phyloP scores from a whole-genome alignment of 2,888 invertebrate genomes.

The Ochropleura plecta region DNA sequence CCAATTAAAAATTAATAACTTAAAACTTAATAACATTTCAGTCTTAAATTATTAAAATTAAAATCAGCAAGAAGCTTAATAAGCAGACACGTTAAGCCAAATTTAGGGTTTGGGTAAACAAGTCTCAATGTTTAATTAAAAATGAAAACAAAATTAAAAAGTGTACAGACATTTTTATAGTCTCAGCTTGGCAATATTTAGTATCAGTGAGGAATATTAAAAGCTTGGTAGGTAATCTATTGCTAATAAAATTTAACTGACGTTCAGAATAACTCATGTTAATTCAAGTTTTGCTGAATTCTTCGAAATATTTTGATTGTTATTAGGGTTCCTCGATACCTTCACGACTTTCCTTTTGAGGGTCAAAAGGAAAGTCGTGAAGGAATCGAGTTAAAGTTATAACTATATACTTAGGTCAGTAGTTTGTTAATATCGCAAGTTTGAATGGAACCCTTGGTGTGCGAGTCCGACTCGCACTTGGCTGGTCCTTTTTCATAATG shows the following conservation, averaged over 20 bases:
- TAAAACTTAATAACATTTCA: conserved; percentile 49
- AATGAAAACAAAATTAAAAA: conserved; percentile 59
- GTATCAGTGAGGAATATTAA: conserved; percentile 45
- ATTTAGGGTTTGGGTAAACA: conserved; percentile 57
- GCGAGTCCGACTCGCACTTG: no score
- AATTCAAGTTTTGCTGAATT: neutral
- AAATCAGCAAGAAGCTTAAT: conserved; percentile 50
- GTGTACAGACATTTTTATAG: conserved; percentile 50
- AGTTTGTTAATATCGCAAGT: no score
- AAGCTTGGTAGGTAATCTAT: conserved; percentile 35
- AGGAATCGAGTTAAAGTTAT: no score
- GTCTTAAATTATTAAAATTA: conserved; percentile 60
- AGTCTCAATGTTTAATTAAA: conserved; percentile 66
- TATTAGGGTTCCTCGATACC: neutral
- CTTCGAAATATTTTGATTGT: neutral
- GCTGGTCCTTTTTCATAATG: no score
- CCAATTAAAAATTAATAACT: conserved; percentile 43
- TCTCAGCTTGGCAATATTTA: conserved; percentile 38
- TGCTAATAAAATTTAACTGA: conserved; percentile 27
- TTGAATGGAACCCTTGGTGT: no score
- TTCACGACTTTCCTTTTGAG: no score
- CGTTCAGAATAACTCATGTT: neutral
- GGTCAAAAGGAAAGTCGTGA: no score
- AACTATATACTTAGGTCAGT: no score
- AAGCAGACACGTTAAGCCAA: conserved; percentile 57